Evolutionary conservation across 2,888 invertebrate genomes (phyloP).

Genomic region (Corythucha ciliata): DNA sequence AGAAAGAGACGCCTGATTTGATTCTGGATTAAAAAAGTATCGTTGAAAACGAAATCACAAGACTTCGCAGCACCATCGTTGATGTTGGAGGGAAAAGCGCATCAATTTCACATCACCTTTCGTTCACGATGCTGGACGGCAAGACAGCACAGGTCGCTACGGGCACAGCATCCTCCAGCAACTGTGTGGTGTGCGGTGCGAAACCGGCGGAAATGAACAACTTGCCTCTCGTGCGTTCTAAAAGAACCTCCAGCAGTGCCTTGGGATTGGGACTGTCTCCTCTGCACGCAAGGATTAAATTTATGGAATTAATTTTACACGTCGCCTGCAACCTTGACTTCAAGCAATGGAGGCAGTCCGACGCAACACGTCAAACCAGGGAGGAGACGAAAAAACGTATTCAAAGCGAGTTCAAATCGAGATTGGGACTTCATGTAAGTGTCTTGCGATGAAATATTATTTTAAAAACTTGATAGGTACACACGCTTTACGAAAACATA

Average conservation of each 20-base stretch:
- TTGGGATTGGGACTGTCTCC: no score
- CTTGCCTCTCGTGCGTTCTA: no score
- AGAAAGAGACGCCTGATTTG: constrained; percentile 34
- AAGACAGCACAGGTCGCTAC: constrained; percentile 22
- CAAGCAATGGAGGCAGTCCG: constrained; percentile 13
- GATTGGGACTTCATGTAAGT: no score
- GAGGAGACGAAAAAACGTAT: no score
- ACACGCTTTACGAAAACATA: no score
- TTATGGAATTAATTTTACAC: constrained; percentile 17
- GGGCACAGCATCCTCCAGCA: constrained; percentile 17
- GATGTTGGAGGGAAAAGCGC: not conserved
- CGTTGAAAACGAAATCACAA: constrained; percentile 11
- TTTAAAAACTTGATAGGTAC: no score
- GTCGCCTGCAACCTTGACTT: constrained; percentile 11
- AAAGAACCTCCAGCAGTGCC: no score
- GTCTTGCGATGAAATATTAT: no score
- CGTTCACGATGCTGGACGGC: constrained; percentile 25
- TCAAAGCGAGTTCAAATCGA: no score
- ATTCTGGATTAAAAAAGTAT: constrained; percentile 14
- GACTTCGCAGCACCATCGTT: not conserved
- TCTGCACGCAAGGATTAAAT: constrained; percentile 13
- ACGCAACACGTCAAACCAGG: no score
- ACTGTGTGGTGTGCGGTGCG: constrained; percentile 14
- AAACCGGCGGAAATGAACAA: constrained; percentile 13
- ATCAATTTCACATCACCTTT: not conserved